Conservation (phyloP, 2,888 invertebrate species). For the Protula sp. region DNA sequence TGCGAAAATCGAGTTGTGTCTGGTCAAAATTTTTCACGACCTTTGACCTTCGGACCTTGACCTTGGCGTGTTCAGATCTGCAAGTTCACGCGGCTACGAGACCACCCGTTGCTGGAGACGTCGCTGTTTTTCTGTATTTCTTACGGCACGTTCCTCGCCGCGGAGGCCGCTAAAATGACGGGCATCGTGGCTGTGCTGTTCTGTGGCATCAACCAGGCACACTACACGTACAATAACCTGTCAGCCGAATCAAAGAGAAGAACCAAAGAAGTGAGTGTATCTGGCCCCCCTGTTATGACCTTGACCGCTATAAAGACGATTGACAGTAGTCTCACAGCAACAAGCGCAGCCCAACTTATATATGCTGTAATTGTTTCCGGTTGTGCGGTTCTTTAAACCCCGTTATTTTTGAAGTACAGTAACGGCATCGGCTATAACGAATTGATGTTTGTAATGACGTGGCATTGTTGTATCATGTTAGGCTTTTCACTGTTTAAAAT, state of each 20-base stretch:
- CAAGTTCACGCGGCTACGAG: slow-evolving; percentile 88
- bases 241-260: slow-evolving; percentile 78
- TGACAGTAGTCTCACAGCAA: too few species aligned
- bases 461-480: neutral
- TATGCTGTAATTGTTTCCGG: too few species aligned
- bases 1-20: too few species aligned
- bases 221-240: slow-evolving; percentile 96
- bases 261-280: slow-evolving; percentile 71
- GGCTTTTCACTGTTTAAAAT: neutral
- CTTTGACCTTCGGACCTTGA: too few species aligned
- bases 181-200: slow-evolving; percentile 91
- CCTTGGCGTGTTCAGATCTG: too few species aligned
- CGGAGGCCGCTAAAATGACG: slow-evolving; percentile 92
- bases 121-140: slow-evolving; percentile 97
- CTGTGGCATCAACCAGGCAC: slow-evolving; percentile 98
- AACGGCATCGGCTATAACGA: too few species aligned
- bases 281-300: too few species aligned
- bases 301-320: too few species aligned
- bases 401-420: too few species aligned
- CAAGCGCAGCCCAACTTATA: too few species aligned
- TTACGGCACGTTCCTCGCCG: slow-evolving; percentile 92
- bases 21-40: too few species aligned
- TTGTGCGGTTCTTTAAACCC: too few species aligned
- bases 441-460: neutral
- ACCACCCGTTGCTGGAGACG: slow-evolving; percentile 91